Percentiles rank a stretch among this genome's conserved stretches.
phyloP scores from a whole-genome alignment of 2,797 vertebrate species.

The Stomatorhinus walkeri region DNA sequence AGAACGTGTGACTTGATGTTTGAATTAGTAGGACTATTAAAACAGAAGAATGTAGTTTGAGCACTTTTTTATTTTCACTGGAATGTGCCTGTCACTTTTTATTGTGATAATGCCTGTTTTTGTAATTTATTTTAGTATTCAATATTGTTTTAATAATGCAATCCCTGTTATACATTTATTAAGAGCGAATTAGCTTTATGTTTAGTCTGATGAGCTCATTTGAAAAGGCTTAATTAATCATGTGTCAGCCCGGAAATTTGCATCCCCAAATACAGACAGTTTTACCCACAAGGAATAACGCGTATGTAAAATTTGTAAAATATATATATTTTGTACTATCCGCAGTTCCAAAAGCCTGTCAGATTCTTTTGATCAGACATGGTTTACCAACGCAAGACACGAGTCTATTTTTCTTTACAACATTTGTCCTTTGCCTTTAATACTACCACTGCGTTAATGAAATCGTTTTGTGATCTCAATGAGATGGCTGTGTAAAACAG shows the following conservation, averaged over 20 bases:
- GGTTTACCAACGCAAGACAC: neutral
- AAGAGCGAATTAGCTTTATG: neutral
- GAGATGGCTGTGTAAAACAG: slow-evolving; percentile 73
- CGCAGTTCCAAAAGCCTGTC: neutral
- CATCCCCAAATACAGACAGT: neutral
- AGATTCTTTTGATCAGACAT: neutral
- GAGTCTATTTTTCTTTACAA: slow-evolving; percentile 51
- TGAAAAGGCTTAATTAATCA: neutral
- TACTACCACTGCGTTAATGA: slow-evolving; percentile 72
- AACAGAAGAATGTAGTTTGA: neutral
- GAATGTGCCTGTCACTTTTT: slow-evolving; percentile 5
- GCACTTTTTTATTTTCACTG: neutral
- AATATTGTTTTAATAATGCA: slow-evolving; percentile 3
- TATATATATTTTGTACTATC: neutral
- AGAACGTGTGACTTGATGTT: neutral
- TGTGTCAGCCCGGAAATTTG: neutral
- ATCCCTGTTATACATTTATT: neutral
- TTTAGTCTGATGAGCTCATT: neutral
- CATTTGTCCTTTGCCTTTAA: slow-evolving; percentile 63
- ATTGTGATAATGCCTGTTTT: neutral
- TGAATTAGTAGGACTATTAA: neutral
- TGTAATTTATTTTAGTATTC: neutral
- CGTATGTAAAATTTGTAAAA: neutral
- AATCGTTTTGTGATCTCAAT: slow-evolving; percentile 73
- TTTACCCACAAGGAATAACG: neutral